These are phyloP conservation scores for Zingel zingel DNA, from an alignment of 2,113 vertebrate genomes.

Conservation along the genomic window DNA sequence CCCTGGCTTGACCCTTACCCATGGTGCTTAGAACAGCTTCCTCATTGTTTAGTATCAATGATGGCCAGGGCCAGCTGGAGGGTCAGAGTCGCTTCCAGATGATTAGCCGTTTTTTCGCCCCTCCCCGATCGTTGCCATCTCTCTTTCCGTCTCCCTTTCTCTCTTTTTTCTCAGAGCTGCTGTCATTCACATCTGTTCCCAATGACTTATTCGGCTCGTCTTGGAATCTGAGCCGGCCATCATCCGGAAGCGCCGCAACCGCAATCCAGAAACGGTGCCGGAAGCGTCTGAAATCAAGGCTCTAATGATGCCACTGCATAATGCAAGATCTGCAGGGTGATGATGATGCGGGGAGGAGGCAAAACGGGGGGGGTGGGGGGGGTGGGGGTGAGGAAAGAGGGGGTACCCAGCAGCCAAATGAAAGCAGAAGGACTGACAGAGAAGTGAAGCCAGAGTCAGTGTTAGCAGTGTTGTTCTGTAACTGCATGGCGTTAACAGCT, in stretches of 20 bases:
- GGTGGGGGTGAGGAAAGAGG: neutral
- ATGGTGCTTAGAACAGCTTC: slow-evolving; percentile 31
- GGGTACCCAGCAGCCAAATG: slow-evolving; percentile 67
- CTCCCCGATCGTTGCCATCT: neutral
- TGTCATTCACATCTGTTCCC: slow-evolving; percentile 82
- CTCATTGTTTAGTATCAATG: slow-evolving; percentile 70
- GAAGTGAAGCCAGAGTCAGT: slow-evolving; percentile 81
- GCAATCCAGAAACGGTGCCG: slow-evolving; percentile 87
- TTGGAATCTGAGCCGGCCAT: slow-evolving; percentile 28
- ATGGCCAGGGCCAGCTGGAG: slow-evolving; percentile 70
- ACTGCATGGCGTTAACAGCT: slow-evolving; percentile 88
- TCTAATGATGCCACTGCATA: slow-evolving; percentile 94
- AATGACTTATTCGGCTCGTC: slow-evolving; percentile 79
- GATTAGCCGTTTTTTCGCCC: slow-evolving; percentile 88
- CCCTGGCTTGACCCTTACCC: slow-evolving; percentile 30
- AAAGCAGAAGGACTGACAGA: slow-evolving; percentile 84
- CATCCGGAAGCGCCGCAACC: slow-evolving; percentile 89
- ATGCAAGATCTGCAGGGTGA: slow-evolving; percentile 89
- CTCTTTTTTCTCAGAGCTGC: slow-evolving; percentile 30
- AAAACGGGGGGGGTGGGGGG: neutral
- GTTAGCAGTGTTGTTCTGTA: slow-evolving; percentile 66
- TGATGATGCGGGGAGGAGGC: slow-evolving; percentile 19
- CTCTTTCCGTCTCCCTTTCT: neutral
- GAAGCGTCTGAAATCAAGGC: slow-evolving; percentile 89
- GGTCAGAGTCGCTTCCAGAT: slow-evolving; percentile 89